Evolutionary conservation across 1,140 invertebrate genomes (phyloP).

Genomic region (Drosophila leontia): DNA sequence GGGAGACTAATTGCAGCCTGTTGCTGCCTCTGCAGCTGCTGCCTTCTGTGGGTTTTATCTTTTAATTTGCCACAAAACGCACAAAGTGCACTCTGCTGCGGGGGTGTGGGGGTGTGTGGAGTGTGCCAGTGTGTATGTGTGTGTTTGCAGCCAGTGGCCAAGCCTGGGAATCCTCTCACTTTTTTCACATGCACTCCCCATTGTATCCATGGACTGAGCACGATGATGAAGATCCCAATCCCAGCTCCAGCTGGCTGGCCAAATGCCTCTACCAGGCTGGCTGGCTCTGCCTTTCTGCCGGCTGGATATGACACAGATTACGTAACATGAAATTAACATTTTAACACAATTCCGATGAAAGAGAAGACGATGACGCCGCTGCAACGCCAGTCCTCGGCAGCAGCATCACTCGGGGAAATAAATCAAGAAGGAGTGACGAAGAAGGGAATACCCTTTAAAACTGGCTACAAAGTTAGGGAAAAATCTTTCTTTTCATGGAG

Average conservation of each 20-base stretch:
- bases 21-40: conserved; percentile 40
- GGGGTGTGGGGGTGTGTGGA: conserved; percentile 25
- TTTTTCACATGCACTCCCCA: conserved; percentile 72
- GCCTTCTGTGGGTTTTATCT: conserved; percentile 64
- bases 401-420: conserved; percentile 26
- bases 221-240: conserved; percentile 71
- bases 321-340: conserved; percentile 81
- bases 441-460: conserved; percentile 1
- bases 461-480: neutral
- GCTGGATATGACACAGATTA: conserved; percentile 82
- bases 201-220: conserved; percentile 44
- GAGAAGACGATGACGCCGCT: conserved; percentile 55
- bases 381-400: conserved; percentile 33
- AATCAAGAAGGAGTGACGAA: neutral
- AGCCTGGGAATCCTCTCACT: conserved; percentile 82
- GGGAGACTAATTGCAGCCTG: conserved; percentile 65
- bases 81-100: conserved; percentile 55
- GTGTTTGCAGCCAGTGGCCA: conserved; percentile 55
- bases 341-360: conserved; percentile 80
- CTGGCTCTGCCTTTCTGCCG: conserved; percentile 34
- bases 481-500: neutral
- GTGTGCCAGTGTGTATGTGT: conserved; percentile 57
- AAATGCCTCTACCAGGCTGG: conserved; percentile 35
- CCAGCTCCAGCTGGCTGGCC: conserved; percentile 36
- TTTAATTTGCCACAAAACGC: conserved; percentile 81